Evolutionary conservation across 2,888 invertebrate species (phyloP), one percentile per base, ranked within the genome.

Genomic region (Arge pagana): DNA sequence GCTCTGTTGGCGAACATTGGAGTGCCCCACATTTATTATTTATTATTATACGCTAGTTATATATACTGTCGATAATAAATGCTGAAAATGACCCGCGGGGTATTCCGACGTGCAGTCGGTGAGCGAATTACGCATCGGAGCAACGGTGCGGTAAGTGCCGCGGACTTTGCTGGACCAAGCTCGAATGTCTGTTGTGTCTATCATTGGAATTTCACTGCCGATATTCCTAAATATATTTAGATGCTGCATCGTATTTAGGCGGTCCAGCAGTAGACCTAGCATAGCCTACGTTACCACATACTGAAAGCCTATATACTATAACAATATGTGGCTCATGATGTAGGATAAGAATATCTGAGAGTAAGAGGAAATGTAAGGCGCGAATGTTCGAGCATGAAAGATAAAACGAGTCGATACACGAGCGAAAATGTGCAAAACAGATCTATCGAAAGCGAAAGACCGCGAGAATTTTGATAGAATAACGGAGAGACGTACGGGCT

Each of bases 161-260:
- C 53, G 48, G 42, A 54, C 53, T 59, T 58, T 55, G 24, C 62
- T 64, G 67, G 64, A 69, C 59, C 52, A 62, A 42, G 42, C 30
- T 19, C 13, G 68, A 68, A 65, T 67, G 68, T 66, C 69, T 70
- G 68, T 35, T 33, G 45, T 68, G 70, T 74, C 70, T 72, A 72
- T 73, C 71, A 66, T 68, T 76, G 74, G 74, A 72, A 76, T 76
- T 75, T 75, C 75, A 76, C 76, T 76, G 76, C 76, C 76, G 74
- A 75, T 76, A 76, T 74, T 73, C 75, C 71, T 73, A 73, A 72
- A 37, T 31, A 37, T 50, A 65, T 66, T 65, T 64, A 63, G 60
- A 59, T 54, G 63, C 65, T 61, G 66, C 60, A 64, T 53, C 66
- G 66, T 56, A 56, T 64, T 56, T 66, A 65, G 66, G 63, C 63